Evolutionary conservation across 2,888 invertebrate genomes (phyloP).

Genomic region (Formica aserva): DNA sequence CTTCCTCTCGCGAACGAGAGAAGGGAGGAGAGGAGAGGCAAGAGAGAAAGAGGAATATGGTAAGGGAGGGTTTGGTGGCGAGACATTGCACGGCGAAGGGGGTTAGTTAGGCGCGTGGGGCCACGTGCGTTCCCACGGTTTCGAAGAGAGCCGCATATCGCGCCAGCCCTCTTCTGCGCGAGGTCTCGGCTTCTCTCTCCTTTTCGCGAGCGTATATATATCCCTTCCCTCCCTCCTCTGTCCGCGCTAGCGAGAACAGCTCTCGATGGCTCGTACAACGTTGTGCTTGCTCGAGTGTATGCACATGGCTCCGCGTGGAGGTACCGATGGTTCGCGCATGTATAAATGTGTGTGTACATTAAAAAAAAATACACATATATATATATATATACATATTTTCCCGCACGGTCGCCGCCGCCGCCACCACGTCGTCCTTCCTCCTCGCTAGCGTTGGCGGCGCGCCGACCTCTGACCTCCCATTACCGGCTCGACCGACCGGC

Average conservation of each 20-base stretch:
- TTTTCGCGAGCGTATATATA: conserved; percentile 1
- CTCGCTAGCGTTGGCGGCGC: conserved; percentile 84
- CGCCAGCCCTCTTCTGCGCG: conserved; percentile 77
- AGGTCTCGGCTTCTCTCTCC: conserved; percentile 69
- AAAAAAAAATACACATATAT: conserved; percentile 20
- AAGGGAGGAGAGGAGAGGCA: background rate
- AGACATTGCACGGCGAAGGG: conserved; percentile 69
- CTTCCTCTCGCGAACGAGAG: background rate
- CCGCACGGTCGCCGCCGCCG: conserved; percentile 48
- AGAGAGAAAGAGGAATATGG: conserved; percentile 46
- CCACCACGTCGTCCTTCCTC: conserved; percentile 66
- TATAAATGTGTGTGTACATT: conserved; percentile 42
- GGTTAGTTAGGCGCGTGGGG: conserved; percentile 85
- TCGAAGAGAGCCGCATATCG: conserved; percentile 83
- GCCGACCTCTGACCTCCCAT: conserved; percentile 85
- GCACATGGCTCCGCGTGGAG: conserved; percentile 56
- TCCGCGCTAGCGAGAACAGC: conserved; percentile 49
- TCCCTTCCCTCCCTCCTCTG: conserved; percentile 44
- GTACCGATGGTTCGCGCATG: conserved; percentile 36
- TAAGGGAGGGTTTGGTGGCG: conserved; percentile 50
- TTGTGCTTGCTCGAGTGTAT: conserved; percentile 67
- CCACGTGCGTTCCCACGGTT: conserved; percentile 85
- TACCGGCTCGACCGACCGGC: conserved; percentile 84
- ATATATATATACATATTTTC: conserved; percentile 34
- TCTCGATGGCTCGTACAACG: conserved; percentile 71